Percentiles rank a stretch among this genome's conserved stretches.
These are phyloP conservation scores for Heliothis virescens DNA, from an alignment of 1,140 invertebrate genomes.

Conservation along the genomic window DNA sequence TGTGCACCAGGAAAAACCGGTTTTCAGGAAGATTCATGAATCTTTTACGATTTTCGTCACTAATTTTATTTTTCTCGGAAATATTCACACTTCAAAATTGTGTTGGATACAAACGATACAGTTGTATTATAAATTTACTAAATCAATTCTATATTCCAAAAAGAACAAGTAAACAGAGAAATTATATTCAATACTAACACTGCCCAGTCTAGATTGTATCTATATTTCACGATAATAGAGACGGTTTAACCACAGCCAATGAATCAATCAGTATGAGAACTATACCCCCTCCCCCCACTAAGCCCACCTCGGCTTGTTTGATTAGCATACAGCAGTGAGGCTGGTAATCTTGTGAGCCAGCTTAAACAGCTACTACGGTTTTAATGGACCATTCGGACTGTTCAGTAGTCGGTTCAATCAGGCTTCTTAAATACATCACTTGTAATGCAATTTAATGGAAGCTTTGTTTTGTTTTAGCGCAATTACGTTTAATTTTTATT, in stretches of 20 bases:
- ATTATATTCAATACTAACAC: background rate
- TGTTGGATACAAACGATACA: too few relatives aligned
- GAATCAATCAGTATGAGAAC: slow-evolving; percentile 53
- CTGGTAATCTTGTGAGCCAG: slow-evolving; percentile 22
- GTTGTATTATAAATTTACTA: too few relatives aligned
- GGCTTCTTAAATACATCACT: slow-evolving; percentile 14
- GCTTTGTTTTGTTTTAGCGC: slow-evolving; percentile 4
- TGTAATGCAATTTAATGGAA: background rate
- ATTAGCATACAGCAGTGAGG: slow-evolving; percentile 35
- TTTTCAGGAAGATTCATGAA: too few relatives aligned
- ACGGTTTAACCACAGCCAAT: slow-evolving; percentile 48
- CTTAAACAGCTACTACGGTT: slow-evolving; percentile 21
- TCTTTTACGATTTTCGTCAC: too few relatives aligned
- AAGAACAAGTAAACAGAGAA: too few relatives aligned
- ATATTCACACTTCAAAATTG: too few relatives aligned
- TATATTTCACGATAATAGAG: slow-evolving; percentile 48
- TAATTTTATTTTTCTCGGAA: too few relatives aligned
- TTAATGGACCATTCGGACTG: slow-evolving; percentile 12
- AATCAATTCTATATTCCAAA: background rate
- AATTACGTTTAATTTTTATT: slow-evolving; percentile 26
- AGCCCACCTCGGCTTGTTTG: slow-evolving; percentile 23
- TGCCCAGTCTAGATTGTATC: background rate
- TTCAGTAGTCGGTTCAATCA: slow-evolving; percentile 7
- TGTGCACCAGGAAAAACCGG: too few relatives aligned
- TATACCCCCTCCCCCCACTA: slow-evolving; percentile 3